Evolutionary conservation across 53 echinoderm and acorn worm species (phyloP).

Genomic region (Patiria pectinifera): DNA sequence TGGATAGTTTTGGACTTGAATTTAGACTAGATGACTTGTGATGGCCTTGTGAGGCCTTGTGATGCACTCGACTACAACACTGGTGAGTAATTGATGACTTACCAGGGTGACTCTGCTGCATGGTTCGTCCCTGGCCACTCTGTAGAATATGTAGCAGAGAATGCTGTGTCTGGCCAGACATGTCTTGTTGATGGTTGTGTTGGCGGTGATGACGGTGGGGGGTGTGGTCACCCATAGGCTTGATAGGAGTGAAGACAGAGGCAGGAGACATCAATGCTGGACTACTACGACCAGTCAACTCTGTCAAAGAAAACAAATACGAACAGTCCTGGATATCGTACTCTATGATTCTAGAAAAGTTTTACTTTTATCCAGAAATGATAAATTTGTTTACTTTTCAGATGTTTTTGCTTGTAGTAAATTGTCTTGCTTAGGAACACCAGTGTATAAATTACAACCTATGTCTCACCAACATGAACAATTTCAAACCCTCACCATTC

Average conservation of each 20-base stretch:
- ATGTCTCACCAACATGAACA: neutral
- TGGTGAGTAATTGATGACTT: neutral
- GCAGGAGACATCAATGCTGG: slow-evolving; percentile 68
- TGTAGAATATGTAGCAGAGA: slow-evolving; percentile 78
- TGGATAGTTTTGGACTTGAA: neutral
- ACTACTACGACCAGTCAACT: slow-evolving; percentile 70
- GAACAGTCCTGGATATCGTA: too few species aligned
- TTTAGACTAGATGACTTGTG: neutral
- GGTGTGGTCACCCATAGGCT: slow-evolving; percentile 51
- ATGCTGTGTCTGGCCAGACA: slow-evolving; percentile 23
- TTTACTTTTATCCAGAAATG: neutral
- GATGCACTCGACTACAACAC: neutral
- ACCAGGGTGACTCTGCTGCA: slow-evolving; percentile 33
- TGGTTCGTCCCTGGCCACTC: slow-evolving; percentile 41
- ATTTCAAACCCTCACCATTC: slow-evolving; percentile 56
- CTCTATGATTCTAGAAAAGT: too few species aligned
- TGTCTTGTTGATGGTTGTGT: slow-evolving; percentile 17
- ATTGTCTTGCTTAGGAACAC: too few species aligned
- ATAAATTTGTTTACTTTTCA: slow-evolving; percentile 8
- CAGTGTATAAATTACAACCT: too few species aligned
- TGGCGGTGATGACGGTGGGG: slow-evolving; percentile 35
- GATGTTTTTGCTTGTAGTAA: neutral
- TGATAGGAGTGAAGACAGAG: slow-evolving; percentile 83
- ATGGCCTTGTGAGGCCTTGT: neutral
- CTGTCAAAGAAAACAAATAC: slow-evolving; percentile 17